These are phyloP conservation scores for Ianthella basta DNA, from an alignment of 37 sponge, comb jelly and placozoan genomes.

Conservation along the genomic window DNA sequence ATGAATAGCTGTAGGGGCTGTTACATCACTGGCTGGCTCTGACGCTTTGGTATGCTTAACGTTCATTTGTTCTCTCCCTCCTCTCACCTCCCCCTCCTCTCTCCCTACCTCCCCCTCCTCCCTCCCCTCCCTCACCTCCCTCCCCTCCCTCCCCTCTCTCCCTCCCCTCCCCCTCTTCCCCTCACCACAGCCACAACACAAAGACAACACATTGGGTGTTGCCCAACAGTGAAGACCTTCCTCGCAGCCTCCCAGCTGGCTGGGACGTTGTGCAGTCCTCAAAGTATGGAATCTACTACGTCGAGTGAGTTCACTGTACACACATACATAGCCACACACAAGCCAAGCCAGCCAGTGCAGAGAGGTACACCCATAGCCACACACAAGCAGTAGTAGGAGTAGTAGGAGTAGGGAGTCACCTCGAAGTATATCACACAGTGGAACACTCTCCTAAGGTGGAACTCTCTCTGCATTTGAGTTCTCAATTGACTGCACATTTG, in stretches of 20 bases:
- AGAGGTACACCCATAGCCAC: no score
- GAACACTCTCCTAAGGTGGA: no score
- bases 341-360: not conserved
- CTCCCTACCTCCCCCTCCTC: not conserved
- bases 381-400: no score
- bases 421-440: no score
- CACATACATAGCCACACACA: not conserved
- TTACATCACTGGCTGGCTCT: no score
- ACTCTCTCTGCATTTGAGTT: not conserved
- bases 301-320: constrained; percentile 66
- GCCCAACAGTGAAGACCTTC: constrained; percentile 42
- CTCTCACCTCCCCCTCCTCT: not conserved
- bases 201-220: constrained; percentile 73
- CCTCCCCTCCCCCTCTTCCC: not conserved
- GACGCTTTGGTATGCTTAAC: no score
- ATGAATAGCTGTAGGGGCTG: no score
- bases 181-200: constrained; percentile 52
- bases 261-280: constrained; percentile 82
- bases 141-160: not conserved
- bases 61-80: not conserved
- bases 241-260: constrained; percentile 65
- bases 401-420: no score
- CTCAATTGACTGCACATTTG: not conserved
- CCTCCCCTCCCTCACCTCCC: not conserved
- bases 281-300: constrained; percentile 85